These are phyloP conservation scores for Lacerta agilis DNA, from an alignment of 2,797 vertebrate species.

Conservation along the genomic window DNA sequence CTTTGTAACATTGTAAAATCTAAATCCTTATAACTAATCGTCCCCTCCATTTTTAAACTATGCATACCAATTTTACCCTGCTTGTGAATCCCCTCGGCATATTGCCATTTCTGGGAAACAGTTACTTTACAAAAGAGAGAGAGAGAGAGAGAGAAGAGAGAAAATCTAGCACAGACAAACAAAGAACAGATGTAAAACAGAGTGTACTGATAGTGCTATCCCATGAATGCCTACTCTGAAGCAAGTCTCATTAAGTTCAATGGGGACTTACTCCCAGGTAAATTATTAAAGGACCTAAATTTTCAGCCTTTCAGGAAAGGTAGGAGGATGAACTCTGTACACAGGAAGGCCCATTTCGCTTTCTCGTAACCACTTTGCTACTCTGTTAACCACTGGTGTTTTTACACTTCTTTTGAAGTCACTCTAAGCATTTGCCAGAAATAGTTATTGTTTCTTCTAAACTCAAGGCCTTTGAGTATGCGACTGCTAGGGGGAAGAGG, in stretches of 20 bases:
- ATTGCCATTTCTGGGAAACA: slow-evolving; percentile 3
- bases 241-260: background rate
- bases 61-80: background rate
- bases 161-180: background rate
- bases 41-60: background rate
- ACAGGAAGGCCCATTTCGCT: slow-evolving; percentile 48
- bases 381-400: background rate
- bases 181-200: background rate
- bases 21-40: no score
- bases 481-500: slow-evolving; percentile 28
- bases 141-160: no score
- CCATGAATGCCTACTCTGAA: background rate
- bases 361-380: slow-evolving; percentile 53
- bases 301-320: background rate
- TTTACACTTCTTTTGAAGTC: slow-evolving; percentile 53
- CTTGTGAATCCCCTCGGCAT: background rate
- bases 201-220: background rate
- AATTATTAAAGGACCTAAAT: background rate
- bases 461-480: background rate
- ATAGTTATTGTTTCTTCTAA: slow-evolving; percentile 64
- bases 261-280: background rate
- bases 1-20: no score
- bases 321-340: slow-evolving; percentile 6
- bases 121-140: background rate
- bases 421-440: slow-evolving; percentile 65